These are phyloP conservation scores for Rhyacichthys aspro DNA, from an alignment of 2,797 vertebrate genomes.

Conservation along the genomic window DNA sequence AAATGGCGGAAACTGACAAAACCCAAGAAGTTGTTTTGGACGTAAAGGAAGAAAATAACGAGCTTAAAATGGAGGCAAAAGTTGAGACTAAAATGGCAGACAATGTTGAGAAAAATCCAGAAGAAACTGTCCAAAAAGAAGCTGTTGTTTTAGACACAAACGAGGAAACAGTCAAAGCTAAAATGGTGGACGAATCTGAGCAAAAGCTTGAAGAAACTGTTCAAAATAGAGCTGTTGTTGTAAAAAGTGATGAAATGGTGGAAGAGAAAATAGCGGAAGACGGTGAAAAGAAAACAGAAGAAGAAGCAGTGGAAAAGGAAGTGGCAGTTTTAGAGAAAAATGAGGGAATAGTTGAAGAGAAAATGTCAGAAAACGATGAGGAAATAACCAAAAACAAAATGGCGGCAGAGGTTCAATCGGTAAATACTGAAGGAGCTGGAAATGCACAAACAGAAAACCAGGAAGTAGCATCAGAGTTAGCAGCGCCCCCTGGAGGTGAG, in stretches of 20 bases:
- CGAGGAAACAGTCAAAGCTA: neutral
- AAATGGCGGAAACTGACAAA: neutral
- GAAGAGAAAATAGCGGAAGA: neutral
- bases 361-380: neutral
- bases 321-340: neutral
- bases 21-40: neutral
- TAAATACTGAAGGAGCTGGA: too few relatives aligned
- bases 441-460: too few relatives aligned
- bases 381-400: conserved; percentile 1
- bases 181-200: conserved; percentile 9
- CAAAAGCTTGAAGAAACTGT: conserved; percentile 9
- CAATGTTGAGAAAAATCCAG: neutral
- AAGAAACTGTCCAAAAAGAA: neutral
- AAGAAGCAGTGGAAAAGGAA: neutral
- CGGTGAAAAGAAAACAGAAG: neutral
- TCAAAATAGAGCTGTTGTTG: too few relatives aligned
- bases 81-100: neutral
- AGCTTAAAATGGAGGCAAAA: neutral
- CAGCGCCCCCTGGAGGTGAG: conserved; percentile 49
- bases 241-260: too few relatives aligned
- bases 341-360: too few relatives aligned
- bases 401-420: conserved; percentile 9
- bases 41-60: neutral
- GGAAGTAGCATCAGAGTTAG: neutral
- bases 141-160: neutral